Evolutionary conservation across 2,888 invertebrate species (phyloP), one percentile per base, ranked within the genome.

Genomic region (Lithophane semibrunnea): DNA sequence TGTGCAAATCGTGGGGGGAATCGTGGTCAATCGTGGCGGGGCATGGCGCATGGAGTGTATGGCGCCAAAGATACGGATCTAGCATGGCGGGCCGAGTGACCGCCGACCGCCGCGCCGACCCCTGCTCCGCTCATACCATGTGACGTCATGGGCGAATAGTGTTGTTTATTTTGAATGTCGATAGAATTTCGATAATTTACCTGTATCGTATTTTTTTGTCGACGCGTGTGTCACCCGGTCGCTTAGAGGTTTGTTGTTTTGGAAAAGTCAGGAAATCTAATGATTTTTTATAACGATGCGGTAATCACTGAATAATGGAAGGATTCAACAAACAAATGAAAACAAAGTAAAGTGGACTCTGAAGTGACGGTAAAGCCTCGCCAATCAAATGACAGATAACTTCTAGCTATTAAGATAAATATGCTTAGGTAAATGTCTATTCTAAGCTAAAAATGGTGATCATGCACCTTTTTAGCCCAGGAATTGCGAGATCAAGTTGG

Each of bases 1-100:
- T 90, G 91, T 92, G 92, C 92, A 93, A 94, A 93, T 94, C 91
- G 82, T 66, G 60, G 69, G 60, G 69, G 70, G 74, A 63, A 72
- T 73, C 67, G 82, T 70, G 75, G 69, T 77, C 37, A 37, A 37
- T 37, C 37, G 37, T 37, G 73, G 85, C 67, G 73, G 65, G 75
- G 86, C 54, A 69, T 69, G 90, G 89, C 87, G 86, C 89, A 90
- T 89, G 91, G 91, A 91, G 86, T 61, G 68, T 92, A 92, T 94
- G 95, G 95, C 95, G 95, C 95, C 94, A 93, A 92, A 93, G 95
- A 95, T 95, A 94, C 90, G 82, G 87, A 95, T 95, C 95, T 94
- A 92, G 92, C 92, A 92, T 92, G 93, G 93, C 92, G 91, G 92
- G 91, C 92, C 93, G 92, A 92, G 89, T 93, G 94, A 93, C 93